Conservation (phyloP, 1,140 invertebrate genomes). For the Bilobella aurantiaca region DNA sequence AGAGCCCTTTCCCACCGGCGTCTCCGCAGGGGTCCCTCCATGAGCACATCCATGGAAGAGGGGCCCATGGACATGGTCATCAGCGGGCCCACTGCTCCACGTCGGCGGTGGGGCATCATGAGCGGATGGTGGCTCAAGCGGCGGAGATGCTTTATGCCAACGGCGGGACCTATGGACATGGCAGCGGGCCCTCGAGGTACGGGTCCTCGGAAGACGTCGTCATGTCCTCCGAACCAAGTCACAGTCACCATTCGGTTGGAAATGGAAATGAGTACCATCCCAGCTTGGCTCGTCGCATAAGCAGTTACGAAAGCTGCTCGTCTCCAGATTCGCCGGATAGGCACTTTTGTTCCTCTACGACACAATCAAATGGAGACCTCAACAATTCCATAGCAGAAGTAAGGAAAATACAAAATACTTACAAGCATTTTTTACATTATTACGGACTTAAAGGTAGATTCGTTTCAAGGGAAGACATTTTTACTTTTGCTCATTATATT, state of each 20-base stretch:
- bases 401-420: constrained; percentile 14
- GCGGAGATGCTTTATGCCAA: too few relatives aligned
- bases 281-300: constrained; percentile 18
- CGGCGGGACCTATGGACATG: too few relatives aligned
- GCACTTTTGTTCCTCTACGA: constrained; percentile 68
- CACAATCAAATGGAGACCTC: constrained; percentile 58
- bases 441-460: too few relatives aligned
- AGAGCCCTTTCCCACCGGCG: constrained; percentile 20
- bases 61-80: too few relatives aligned
- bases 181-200: too few relatives aligned
- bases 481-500: too few relatives aligned
- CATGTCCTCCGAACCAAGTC: constrained; percentile 12
- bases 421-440: too few relatives aligned
- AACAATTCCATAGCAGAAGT: constrained; percentile 46
- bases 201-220: constrained; percentile 15
- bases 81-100: too few relatives aligned
- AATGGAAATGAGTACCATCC: constrained; percentile 2
- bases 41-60: too few relatives aligned
- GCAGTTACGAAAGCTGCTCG: constrained; percentile 36
- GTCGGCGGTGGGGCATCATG: too few relatives aligned
- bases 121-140: too few relatives aligned
- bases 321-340: constrained; percentile 61
- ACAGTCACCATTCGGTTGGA: constrained; percentile 1
- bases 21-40: constrained; percentile 10
- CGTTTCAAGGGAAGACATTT: too few relatives aligned